These are phyloP conservation scores for Cephus sareptanus DNA, from an alignment of 2,888 invertebrate species.

Conservation along the genomic window DNA sequence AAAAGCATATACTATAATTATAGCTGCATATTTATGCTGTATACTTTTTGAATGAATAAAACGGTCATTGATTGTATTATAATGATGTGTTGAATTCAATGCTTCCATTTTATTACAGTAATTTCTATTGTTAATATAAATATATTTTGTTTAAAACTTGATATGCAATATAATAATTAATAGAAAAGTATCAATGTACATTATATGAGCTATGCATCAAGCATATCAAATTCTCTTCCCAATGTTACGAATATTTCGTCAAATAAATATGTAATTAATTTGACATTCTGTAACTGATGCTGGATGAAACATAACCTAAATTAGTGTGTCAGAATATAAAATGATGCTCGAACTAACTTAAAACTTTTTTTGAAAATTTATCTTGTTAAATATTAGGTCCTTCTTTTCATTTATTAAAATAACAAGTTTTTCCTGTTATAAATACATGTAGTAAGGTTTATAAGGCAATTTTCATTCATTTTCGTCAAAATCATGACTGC, in stretches of 20 bases:
- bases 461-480: not conserved
- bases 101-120: not conserved
- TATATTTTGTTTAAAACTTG: not conserved
- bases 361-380: not conserved
- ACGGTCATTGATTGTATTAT: not conserved
- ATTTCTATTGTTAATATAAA: not conserved
- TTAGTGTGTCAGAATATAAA: not conserved
- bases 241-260: not conserved
- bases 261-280: not conserved
- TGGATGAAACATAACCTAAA: not conserved
- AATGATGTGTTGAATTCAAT: not conserved
- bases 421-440: not conserved
- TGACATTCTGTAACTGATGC: not conserved
- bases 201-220: not conserved
- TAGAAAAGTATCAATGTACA: not conserved
- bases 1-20: not conserved
- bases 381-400: not conserved
- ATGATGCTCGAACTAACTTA: not conserved
- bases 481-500: constrained; percentile 21
- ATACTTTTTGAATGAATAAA: not conserved
- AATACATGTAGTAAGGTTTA: not conserved
- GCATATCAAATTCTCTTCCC: not conserved
- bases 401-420: not conserved
- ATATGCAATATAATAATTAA: not conserved
- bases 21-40: not conserved